Evolutionary conservation across 2,797 vertebrate species (phyloP).

Genomic region (Anniella stebbinsi): DNA sequence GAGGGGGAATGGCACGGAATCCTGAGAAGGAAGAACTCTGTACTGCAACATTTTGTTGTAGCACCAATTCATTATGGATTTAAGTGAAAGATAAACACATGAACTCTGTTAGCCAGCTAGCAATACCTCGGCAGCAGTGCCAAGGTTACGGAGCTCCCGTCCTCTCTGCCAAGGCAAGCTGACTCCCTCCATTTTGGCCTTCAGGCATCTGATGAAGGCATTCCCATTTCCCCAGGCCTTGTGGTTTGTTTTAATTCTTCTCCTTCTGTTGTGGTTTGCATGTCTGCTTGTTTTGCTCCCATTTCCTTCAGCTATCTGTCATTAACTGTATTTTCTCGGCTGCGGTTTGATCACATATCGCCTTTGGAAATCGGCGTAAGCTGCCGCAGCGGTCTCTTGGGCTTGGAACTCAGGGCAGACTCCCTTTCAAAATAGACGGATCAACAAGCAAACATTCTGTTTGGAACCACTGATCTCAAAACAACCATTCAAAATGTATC

Average conservation of each 20-base stretch:
- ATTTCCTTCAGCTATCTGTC: not conserved
- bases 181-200: not conserved
- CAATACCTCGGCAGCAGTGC: not conserved
- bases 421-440: not conserved
- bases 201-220: not conserved
- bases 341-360: not conserved
- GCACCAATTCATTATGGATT: not conserved
- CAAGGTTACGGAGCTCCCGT: not conserved
- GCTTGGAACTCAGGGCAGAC: not conserved
- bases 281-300: not conserved
- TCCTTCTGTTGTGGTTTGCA: not conserved
- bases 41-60: not conserved
- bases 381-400: too few relatives aligned
- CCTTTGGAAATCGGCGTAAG: too few relatives aligned
- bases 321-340: not conserved
- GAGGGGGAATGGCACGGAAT: not conserved
- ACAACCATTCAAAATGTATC: too few relatives aligned
- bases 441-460: not conserved
- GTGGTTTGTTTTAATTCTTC: not conserved
- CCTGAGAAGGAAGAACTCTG: not conserved
- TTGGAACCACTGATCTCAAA: not conserved
- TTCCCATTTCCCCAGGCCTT: not conserved
- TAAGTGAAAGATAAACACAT: not conserved
- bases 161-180: not conserved
- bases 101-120: not conserved